phyloP scores from a whole-genome alignment of 2,888 invertebrate species.

The Hartigia nigra region DNA sequence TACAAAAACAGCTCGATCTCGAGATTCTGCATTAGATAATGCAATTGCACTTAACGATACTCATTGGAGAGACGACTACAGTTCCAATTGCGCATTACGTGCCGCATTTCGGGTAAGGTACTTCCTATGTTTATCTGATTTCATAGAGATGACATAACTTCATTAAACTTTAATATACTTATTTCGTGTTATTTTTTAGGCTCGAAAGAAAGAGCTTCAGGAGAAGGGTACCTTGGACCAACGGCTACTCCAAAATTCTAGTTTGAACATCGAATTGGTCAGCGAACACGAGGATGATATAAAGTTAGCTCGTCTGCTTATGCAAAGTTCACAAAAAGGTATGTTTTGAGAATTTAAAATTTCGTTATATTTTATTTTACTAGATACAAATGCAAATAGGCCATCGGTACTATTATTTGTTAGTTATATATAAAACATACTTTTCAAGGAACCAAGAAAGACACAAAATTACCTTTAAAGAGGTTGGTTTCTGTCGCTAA shows the following conservation, averaged over 20 bases:
- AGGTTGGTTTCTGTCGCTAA: slow-evolving; percentile 48
- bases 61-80: slow-evolving; percentile 92
- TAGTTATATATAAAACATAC: background rate
- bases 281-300: slow-evolving; percentile 85
- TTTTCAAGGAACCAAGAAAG: slow-evolving; percentile 38
- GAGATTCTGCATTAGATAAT: slow-evolving; percentile 79
- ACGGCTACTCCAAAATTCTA: slow-evolving; percentile 78
- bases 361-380: background rate
- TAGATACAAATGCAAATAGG: background rate
- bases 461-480: slow-evolving; percentile 40
- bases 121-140: background rate
- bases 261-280: slow-evolving; percentile 81
- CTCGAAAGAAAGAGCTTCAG: slow-evolving; percentile 81
- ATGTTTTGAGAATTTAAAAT: slow-evolving; percentile 48
- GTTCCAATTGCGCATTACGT: slow-evolving; percentile 87
- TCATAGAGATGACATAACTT: background rate
- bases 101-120: slow-evolving; percentile 83
- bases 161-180: background rate
- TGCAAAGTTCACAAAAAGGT: slow-evolving; percentile 74
- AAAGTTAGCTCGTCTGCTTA: slow-evolving; percentile 81
- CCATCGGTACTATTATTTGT: background rate
- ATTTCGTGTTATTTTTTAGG: slow-evolving; percentile 64
- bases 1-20: slow-evolving; percentile 74
- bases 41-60: slow-evolving; percentile 83
- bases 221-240: slow-evolving; percentile 76